A percentile compares a stretch with the other conserved stretches of the same genome.
Conservation (phyloP, 92 coral and sea anemone species). For the Umimayanthus chanpuru region DNA sequence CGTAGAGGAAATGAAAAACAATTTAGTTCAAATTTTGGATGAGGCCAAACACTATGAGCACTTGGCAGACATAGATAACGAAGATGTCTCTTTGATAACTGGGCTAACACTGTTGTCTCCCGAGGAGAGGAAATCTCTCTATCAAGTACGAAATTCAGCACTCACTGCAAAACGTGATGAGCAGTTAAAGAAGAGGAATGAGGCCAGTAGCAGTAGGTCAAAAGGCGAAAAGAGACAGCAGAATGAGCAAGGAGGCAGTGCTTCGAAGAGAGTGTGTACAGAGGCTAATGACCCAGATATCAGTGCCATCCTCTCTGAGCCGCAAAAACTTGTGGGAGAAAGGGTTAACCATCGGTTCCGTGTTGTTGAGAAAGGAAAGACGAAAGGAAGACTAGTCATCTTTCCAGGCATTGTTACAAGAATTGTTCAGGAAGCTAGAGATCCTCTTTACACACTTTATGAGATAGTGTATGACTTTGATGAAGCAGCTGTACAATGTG, state of each 20-base stretch:
- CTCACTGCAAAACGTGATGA: conserved; percentile 38
- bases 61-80: conserved; percentile 38
- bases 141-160: conserved; percentile 39
- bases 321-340: conserved; percentile 32
- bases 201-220: conserved; percentile 20
- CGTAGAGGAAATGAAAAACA: conserved; percentile 37
- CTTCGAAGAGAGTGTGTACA: conserved; percentile 27
- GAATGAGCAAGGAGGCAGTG: conserved; percentile 22
- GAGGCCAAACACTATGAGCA: conserved; percentile 39
- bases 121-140: conserved; percentile 18
- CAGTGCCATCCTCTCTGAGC: conserved; percentile 36
- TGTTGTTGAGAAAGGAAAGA: conserved; percentile 36
- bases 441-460: conserved; percentile 26
- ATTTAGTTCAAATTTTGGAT: conserved; percentile 41
- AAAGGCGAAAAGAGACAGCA: conserved; percentile 30
- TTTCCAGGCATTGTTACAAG: conserved; percentile 38
- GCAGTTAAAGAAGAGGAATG: conserved; percentile 41
- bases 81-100: conserved; percentile 37
- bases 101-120: conserved; percentile 35
- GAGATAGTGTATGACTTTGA: conserved; percentile 23
- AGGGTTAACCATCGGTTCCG: conserved; percentile 27
- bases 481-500: conserved; percentile 20
- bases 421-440: conserved; percentile 37
- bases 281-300: conserved; percentile 34
- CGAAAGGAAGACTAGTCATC: conserved; percentile 26